These are phyloP conservation scores for Leucoraja erinaceus DNA, from an alignment of 2,113 vertebrate species.

Conservation along the genomic window DNA sequence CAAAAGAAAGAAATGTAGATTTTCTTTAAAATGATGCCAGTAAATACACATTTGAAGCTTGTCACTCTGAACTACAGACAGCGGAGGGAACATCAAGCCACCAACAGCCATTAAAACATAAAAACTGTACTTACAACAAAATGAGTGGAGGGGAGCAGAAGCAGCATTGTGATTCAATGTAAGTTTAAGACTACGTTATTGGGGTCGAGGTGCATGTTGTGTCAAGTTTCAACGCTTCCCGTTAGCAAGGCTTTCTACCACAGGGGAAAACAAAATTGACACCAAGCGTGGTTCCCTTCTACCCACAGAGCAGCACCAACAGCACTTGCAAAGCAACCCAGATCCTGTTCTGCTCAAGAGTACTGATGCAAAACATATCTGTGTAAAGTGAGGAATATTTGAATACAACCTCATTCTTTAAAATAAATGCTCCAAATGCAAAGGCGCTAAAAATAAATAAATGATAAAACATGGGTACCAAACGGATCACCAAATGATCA, in stretches of 20 bases:
- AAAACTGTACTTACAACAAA: not conserved
- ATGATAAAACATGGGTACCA: no score
- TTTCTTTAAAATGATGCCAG: not conserved
- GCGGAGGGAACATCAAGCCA: not conserved
- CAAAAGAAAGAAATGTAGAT: not conserved
- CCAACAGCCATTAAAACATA: not conserved
- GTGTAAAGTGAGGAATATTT: not conserved
- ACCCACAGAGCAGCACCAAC: not conserved
- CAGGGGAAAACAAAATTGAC: constrained; percentile 6
- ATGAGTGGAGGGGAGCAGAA: no score
- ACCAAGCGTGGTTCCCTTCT: not conserved
- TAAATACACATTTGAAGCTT: not conserved
- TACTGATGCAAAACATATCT: not conserved
- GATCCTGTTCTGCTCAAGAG: not conserved
- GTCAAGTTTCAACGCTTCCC: not conserved
- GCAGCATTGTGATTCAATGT: not conserved
- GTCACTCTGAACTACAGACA: not conserved
- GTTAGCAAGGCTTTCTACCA: not conserved
- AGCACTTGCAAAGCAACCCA: not conserved
- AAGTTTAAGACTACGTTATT: not conserved
- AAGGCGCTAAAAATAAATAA: no score
- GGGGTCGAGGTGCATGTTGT: not conserved
- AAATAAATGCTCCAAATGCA: not conserved
- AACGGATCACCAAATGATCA: not conserved
- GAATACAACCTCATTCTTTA: not conserved